Conservation (phyloP, 1,140 invertebrate species). For the Pachyrhynchus sulphureomaculatus region DNA sequence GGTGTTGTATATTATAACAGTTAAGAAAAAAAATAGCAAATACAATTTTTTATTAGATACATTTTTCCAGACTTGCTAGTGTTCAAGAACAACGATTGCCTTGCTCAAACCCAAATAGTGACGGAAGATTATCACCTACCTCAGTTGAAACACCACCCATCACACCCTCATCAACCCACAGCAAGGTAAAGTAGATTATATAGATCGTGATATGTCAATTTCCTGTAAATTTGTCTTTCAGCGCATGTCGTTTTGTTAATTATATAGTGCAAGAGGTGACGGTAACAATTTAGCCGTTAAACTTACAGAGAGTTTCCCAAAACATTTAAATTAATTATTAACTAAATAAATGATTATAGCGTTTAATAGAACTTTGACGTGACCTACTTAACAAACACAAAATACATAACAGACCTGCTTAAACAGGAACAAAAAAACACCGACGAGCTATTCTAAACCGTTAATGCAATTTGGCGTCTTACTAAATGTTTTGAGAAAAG, state of each 20-base stretch:
- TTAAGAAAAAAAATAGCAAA: not conserved
- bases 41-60: conserved; percentile 2
- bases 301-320: not conserved
- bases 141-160: conserved; percentile 60
- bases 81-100: conserved; percentile 91
- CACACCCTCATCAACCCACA: conserved; percentile 65
- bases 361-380: too few relatives aligned
- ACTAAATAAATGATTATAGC: too few relatives aligned
- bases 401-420: too few relatives aligned
- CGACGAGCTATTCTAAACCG: too few relatives aligned
- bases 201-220: not conserved
- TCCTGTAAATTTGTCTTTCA: conserved; percentile 25
- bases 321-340: too few relatives aligned
- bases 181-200: conserved; percentile 59
- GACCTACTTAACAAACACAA: too few relatives aligned
- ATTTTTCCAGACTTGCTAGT: conserved; percentile 76
- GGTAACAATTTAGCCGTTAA: conserved; percentile 33
- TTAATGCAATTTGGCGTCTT: too few relatives aligned
- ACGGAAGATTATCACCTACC: conserved; percentile 67
- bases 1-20: too few relatives aligned
- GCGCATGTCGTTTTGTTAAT: conserved; percentile 37
- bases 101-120: conserved; percentile 59
- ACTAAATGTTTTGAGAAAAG: too few relatives aligned
- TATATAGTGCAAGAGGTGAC: too few relatives aligned
- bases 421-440: too few relatives aligned